Conservation (phyloP, 2,888 invertebrate genomes). For the Xestoiulus laeticollis region DNA sequence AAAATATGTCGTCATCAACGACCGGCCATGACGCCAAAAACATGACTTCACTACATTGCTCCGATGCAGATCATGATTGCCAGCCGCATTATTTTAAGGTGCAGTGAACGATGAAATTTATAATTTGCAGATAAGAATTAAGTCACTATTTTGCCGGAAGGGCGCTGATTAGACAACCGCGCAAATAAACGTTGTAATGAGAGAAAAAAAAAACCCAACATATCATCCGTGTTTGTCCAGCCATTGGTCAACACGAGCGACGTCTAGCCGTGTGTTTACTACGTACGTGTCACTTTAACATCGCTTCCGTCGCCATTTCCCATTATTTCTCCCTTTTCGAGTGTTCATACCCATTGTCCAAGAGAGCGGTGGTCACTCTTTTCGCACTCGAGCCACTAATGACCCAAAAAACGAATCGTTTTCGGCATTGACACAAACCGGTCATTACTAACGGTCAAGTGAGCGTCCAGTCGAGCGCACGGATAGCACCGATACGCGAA, state of each 20-base stretch:
- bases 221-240: neutral
- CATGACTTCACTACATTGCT: neutral
- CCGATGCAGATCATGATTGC: neutral
- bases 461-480: conserved; percentile 5
- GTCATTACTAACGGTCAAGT: conserved; percentile 16
- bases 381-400: conserved; percentile 29
- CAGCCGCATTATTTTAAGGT: neutral
- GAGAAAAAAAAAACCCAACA: neutral
- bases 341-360: neutral
- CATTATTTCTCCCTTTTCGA: conserved; percentile 18
- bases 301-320: neutral
- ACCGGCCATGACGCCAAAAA: no score
- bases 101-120: neutral
- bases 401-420: conserved; percentile 32
- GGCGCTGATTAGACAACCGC: neutral
- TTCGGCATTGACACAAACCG: conserved; percentile 36
- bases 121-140: neutral
- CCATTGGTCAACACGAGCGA: neutral
- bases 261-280: neutral
- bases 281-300: neutral
- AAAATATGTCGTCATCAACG: no score
- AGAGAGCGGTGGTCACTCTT: neutral
- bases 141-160: neutral
- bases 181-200: neutral
- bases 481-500: neutral